A percentile compares a stretch with the other conserved stretches of the same genome.
Conservation (phyloP, 2,113 vertebrate species). For the Hyla sarda region DNA sequence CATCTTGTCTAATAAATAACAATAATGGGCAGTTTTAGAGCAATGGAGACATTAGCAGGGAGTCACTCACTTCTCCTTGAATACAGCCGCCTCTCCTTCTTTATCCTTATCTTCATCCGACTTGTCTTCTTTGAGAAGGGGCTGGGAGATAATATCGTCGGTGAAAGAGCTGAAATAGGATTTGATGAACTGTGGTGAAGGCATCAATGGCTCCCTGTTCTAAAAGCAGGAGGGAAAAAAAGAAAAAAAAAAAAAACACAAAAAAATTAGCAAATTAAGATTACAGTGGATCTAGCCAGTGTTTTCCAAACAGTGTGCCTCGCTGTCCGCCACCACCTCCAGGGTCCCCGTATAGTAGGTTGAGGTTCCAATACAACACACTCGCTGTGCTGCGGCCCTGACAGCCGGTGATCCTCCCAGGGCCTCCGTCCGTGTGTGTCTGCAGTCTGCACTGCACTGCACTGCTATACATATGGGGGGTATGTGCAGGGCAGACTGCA, state of each 20-base stretch:
- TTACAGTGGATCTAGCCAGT: no score
- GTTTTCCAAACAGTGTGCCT: no score
- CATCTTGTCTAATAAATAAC: background rate
- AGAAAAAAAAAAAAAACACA: background rate
- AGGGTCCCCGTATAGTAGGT: no score
- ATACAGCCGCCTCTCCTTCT: conserved; percentile 92
- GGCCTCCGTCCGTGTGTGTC: no score
- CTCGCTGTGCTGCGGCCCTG: no score
- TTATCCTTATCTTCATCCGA: conserved; percentile 99
- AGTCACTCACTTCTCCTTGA: conserved; percentile 87
- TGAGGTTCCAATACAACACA: no score
- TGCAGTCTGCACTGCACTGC: no score
- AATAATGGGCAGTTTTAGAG: no score
- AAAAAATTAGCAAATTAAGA: background rate
- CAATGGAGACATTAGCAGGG: background rate
- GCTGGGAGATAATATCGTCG: conserved; percentile 97
- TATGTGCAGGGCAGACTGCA: no score
- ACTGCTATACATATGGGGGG: no score
- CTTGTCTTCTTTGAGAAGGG: conserved; percentile 95
- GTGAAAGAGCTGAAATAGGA: conserved; percentile 99
- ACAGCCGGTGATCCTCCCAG: no score
- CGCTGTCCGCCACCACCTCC: no score
- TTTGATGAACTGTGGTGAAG: conserved; percentile 98
- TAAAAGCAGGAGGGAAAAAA: conserved; percentile 65
- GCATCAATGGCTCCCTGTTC: conserved; percentile 98